Conservation (phyloP, 92 coral and sea anemone species). For the Palythoa grandiflora region DNA sequence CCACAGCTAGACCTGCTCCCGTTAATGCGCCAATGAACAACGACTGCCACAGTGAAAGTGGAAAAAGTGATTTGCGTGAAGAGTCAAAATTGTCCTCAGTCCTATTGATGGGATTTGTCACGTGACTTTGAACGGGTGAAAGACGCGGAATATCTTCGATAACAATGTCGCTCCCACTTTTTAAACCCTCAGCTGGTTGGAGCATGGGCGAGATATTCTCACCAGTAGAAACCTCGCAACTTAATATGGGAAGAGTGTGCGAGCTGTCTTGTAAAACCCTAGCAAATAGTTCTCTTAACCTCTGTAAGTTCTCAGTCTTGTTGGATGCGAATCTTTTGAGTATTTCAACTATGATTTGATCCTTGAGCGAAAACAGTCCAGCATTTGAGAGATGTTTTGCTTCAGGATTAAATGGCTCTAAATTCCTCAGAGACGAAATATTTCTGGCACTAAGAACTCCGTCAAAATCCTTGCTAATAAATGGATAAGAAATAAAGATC, state of each 20-base stretch:
- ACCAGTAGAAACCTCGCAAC: too few relatives aligned
- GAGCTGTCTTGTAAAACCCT: not conserved
- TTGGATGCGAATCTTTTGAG: not conserved
- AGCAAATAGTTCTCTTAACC: slow-evolving; percentile 2
- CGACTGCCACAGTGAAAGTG: not conserved
- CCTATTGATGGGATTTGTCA: not conserved
- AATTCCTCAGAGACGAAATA: slow-evolving; percentile 17
- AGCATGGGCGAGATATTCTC: not conserved
- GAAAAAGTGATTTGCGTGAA: not conserved
- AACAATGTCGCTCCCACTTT: not conserved
- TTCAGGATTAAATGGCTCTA: not conserved
- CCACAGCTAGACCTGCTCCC: slow-evolving; percentile 22
- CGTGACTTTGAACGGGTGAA: not conserved
- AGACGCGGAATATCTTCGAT: not conserved
- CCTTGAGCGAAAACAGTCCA: slow-evolving; percentile 31
- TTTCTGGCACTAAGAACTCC: slow-evolving; percentile 20
- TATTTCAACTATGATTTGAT: not conserved
- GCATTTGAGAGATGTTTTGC: not conserved
- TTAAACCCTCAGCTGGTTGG: not conserved
- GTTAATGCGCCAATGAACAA: slow-evolving; percentile 6
- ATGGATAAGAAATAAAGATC: slow-evolving; percentile 14
- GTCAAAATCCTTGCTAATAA: slow-evolving; percentile 8
- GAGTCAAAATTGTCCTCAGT: not conserved
- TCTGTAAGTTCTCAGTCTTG: slow-evolving; percentile 1
- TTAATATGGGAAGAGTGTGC: not conserved